These are phyloP conservation scores for Phalera bucephala DNA, from an alignment of 2,888 invertebrate genomes.

Conservation along the genomic window DNA sequence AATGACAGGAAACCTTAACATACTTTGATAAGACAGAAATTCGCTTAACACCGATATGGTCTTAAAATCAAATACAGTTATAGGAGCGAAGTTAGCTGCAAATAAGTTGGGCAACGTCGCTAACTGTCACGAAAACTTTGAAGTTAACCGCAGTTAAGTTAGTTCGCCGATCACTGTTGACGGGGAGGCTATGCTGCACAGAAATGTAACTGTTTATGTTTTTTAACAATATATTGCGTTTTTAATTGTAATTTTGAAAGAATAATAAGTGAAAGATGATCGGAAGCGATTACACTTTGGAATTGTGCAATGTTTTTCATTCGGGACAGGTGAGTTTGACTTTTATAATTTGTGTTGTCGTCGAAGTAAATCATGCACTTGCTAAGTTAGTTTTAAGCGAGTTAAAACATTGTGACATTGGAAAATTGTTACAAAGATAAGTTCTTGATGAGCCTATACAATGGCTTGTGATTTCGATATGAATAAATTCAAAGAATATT, in stretches of 20 bases:
- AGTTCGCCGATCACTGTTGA: constrained; percentile 46
- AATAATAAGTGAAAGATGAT: constrained; percentile 82
- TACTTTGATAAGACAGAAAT: constrained; percentile 9
- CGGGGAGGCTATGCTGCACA: constrained; percentile 45
- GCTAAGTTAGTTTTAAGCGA: not conserved
- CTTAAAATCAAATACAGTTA: constrained; percentile 49
- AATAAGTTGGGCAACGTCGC: constrained; percentile 66
- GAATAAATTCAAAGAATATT: too few relatives aligned
- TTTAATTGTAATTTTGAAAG: constrained; percentile 16
- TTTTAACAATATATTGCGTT: constrained; percentile 29
- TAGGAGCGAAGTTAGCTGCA: constrained; percentile 49
- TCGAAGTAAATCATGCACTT: not conserved
- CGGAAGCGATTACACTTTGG: constrained; percentile 92
- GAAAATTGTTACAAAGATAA: too few relatives aligned
- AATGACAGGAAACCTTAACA: constrained; percentile 6
- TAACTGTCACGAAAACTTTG: constrained; percentile 37
- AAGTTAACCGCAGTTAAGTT: constrained; percentile 55
- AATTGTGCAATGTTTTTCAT: constrained; percentile 94
- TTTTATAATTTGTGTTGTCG: not conserved
- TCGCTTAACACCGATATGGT: constrained; percentile 10
- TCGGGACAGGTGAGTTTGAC: constrained; percentile 88
- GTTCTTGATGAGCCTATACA: too few relatives aligned
- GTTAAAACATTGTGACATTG: too few relatives aligned
- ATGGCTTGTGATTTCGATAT: too few relatives aligned
- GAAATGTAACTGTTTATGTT: constrained; percentile 37